Evolutionary conservation across 2,888 invertebrate species (phyloP).

Genomic region (Hirtodrosophila histrioides): DNA sequence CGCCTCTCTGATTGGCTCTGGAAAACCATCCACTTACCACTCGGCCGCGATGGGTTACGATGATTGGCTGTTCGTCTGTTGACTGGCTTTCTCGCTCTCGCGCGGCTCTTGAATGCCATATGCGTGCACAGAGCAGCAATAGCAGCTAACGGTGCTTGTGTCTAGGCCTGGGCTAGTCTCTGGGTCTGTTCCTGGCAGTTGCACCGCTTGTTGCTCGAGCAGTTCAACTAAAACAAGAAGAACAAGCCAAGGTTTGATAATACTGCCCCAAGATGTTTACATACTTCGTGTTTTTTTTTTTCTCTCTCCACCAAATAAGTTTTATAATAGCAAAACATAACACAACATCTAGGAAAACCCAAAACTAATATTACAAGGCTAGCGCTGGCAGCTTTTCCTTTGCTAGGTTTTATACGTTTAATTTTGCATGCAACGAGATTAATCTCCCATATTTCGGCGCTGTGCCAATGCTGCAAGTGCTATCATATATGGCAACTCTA

Average conservation of each 20-base stretch:
- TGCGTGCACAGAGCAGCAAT: conserved; percentile 13
- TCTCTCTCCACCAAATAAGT: not conserved
- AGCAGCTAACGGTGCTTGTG: not conserved
- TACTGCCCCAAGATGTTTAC: not conserved
- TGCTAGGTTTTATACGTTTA: too few relatives aligned
- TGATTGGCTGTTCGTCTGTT: conserved; percentile 29
- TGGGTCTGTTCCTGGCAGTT: not conserved
- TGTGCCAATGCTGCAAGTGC: too few relatives aligned
- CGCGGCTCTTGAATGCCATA: not conserved
- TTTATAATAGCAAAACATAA: not conserved
- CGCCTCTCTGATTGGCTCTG: conserved; percentile 45
- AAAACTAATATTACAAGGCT: too few relatives aligned
- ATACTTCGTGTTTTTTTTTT: not conserved
- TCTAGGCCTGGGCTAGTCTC: not conserved
- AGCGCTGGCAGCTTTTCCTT: too few relatives aligned
- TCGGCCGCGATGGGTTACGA: conserved; percentile 5
- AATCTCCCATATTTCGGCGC: too few relatives aligned
- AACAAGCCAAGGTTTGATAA: conserved; percentile 6
- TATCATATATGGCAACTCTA: too few relatives aligned
- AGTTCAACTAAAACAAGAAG: not conserved
- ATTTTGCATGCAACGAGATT: too few relatives aligned
- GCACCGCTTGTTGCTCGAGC: conserved; percentile 14
- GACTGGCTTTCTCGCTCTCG: conserved; percentile 9
- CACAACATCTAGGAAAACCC: too few relatives aligned
- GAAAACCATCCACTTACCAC: conserved; percentile 11